Evolutionary conservation across 2,797 vertebrate species (phyloP).

Genomic region (Neosalanx taihuensis): DNA sequence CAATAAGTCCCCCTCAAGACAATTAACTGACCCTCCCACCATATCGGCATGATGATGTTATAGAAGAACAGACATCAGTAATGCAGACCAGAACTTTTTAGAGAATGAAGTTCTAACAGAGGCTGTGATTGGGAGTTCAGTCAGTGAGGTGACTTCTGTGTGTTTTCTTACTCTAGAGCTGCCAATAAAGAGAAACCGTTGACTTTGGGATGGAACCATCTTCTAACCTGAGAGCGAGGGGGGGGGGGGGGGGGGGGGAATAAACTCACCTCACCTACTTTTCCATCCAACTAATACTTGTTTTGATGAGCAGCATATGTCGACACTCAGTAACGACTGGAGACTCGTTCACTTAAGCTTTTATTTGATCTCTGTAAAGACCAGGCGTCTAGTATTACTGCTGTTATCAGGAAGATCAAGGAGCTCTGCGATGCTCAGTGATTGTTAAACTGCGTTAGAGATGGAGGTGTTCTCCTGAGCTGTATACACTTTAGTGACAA

Average conservation of each 20-base stretch:
- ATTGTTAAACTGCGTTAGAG: background rate
- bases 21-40: slow-evolving; percentile 67
- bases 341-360: background rate
- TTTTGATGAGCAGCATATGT: background rate
- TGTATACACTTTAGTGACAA: no score
- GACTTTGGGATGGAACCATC: background rate
- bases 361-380: background rate
- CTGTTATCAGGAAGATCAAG: background rate
- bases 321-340: background rate
- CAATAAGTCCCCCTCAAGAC: slow-evolving; percentile 74
- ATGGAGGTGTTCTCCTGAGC: no score
- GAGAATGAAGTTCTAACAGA: background rate
- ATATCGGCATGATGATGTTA: slow-evolving; percentile 72
- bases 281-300: no score
- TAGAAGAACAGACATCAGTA: slow-evolving; percentile 22
- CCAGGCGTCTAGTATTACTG: background rate
- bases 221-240: background rate
- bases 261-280: background rate
- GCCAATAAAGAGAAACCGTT: background rate
- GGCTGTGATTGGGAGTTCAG: no score
- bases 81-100: slow-evolving; percentile 2
- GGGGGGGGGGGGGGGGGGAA: background rate
- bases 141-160: background rate
- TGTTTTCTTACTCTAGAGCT: background rate
- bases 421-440: background rate